phyloP scores from a whole-genome alignment of 2,888 invertebrate species.

The Parasteatoda lunata region DNA sequence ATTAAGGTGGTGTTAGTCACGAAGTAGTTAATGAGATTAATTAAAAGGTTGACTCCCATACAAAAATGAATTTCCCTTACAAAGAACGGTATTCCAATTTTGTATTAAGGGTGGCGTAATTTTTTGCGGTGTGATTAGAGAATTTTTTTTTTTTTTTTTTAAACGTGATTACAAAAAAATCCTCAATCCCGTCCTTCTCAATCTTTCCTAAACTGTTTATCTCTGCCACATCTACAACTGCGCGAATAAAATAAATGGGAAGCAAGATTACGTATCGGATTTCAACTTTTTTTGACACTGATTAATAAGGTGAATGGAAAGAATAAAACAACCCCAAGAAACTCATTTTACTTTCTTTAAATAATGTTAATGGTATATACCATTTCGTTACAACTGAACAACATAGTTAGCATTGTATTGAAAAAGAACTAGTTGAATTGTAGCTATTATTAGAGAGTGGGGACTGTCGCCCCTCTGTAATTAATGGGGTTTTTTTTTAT shows the following conservation, averaged over 20 bases:
- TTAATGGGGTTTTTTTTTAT: no score
- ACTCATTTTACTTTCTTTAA: conserved; percentile 30
- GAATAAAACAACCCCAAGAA: conserved; percentile 3
- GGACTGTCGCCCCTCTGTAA: no score
- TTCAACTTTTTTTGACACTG: conserved; percentile 48
- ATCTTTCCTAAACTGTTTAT: conserved; percentile 38
- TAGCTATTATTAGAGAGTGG: no score
- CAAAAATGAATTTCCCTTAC: no score
- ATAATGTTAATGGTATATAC: conserved; percentile 40
- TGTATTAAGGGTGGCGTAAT: no score
- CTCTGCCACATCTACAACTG: conserved; percentile 32
- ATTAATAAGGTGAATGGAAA: conserved; percentile 37
- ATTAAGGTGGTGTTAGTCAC: no score
- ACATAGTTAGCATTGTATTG: neutral
- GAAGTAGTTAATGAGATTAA: no score
- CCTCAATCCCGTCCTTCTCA: neutral
- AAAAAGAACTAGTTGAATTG: neutral
- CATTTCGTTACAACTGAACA: conserved; percentile 25
- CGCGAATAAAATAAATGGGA: conserved; percentile 19
- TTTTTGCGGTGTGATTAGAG: no score
- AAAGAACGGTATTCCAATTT: no score
- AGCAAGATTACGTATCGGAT: conserved; percentile 45
- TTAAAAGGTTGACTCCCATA: no score
- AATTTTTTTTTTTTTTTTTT: no score
- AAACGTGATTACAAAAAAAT: no score